These are phyloP conservation scores for Melanotaenia maccullochi DNA, from an alignment of 2,797 vertebrate genomes.

Conservation along the genomic window DNA sequence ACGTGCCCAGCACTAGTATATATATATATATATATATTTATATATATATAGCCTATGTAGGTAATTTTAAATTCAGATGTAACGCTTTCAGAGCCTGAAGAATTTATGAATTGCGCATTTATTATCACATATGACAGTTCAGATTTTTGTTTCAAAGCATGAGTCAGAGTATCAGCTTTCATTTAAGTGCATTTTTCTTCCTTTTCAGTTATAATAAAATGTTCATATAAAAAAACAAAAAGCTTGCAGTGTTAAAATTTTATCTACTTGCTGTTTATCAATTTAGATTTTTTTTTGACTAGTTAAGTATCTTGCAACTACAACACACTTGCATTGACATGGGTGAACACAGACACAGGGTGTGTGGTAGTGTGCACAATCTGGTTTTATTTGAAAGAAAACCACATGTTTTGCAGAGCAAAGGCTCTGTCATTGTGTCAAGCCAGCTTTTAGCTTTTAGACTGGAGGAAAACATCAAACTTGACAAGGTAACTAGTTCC, in stretches of 20 bases:
- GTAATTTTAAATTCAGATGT: background rate
- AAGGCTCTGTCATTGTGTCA: constrained; percentile 11
- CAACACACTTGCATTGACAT: background rate
- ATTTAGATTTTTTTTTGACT: background rate
- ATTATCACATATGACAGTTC: too few species aligned
- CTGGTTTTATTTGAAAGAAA: constrained; percentile 14
- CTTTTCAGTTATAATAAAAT: background rate
- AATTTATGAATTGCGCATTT: background rate
- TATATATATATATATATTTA: too few species aligned
- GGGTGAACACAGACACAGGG: background rate
- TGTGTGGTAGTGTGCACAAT: constrained; percentile 3
- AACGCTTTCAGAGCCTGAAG: background rate
- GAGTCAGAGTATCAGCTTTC: background rate
- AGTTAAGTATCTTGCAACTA: background rate
- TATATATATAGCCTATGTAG: too few species aligned
- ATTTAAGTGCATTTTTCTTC: too few species aligned
- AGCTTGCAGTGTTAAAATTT: background rate
- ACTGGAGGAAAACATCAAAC: constrained; percentile 6
- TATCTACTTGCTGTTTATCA: background rate
- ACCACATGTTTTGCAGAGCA: constrained; percentile 3
- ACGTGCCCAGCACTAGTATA: too few species aligned
- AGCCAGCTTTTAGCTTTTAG: constrained; percentile 20
- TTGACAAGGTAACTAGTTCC: constrained; percentile 17
- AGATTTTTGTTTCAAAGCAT: background rate
- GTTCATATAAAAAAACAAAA: background rate